Evolutionary conservation across 1,140 invertebrate species (phyloP).

Genomic region (Apolygus lucorum): DNA sequence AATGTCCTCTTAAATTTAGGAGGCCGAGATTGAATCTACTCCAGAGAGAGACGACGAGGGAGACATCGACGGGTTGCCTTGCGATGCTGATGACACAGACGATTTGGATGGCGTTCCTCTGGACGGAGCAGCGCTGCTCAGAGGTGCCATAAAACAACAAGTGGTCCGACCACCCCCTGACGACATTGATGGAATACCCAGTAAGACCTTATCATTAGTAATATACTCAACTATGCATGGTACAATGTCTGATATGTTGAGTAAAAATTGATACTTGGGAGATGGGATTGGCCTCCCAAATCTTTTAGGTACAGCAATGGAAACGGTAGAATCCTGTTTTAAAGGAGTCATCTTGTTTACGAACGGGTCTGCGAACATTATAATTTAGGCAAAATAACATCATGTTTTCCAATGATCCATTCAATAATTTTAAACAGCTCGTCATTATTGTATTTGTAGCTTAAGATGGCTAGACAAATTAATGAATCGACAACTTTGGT

Average conservation of each 20-base stretch:
- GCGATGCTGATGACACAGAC: conserved; percentile 44
- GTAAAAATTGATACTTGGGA: too few relatives aligned
- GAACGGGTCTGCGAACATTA: too few relatives aligned
- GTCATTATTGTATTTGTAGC: neutral
- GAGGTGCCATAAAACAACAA: conserved; percentile 50
- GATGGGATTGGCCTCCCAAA: too few relatives aligned
- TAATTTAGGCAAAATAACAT: too few relatives aligned
- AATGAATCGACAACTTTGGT: too few relatives aligned
- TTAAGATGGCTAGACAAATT: too few relatives aligned
- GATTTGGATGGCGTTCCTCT: conserved; percentile 73
- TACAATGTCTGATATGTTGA: too few relatives aligned
- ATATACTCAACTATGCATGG: too few relatives aligned
- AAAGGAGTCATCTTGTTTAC: too few relatives aligned
- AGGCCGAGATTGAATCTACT: conserved; percentile 8
- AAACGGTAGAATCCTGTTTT: too few relatives aligned
- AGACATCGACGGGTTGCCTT: conserved; percentile 18
- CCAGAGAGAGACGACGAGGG: conserved; percentile 21
- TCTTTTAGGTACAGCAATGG: too few relatives aligned
- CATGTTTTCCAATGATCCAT: neutral
- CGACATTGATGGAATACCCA: conserved; percentile 67
- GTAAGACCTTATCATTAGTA: conserved; percentile 41
- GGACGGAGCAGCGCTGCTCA: conserved; percentile 69
- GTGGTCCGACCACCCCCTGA: conserved; percentile 40
- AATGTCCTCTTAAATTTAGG: neutral
- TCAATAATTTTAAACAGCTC: neutral